Evolutionary conservation across 2,797 vertebrate species (phyloP).

Genomic region (Onychomys torridus): DNA sequence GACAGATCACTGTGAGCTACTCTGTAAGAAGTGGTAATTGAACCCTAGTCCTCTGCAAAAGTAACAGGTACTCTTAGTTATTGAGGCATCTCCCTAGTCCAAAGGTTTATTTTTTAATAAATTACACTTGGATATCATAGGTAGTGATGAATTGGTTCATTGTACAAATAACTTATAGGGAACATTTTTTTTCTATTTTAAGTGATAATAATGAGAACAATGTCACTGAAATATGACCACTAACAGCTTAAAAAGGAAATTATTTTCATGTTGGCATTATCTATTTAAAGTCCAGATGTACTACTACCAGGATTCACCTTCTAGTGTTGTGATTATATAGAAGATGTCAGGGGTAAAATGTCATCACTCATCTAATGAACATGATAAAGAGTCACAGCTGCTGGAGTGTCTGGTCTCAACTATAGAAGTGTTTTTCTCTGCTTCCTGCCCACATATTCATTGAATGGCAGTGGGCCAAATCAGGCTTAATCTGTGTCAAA

Average conservation of each 20-base stretch:
- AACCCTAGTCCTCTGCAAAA: neutral
- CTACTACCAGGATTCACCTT: neutral
- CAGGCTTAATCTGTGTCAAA: slow-evolving; percentile 29
- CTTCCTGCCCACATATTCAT: neutral
- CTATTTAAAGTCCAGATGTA: slow-evolving; percentile 1
- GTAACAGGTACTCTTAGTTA: neutral
- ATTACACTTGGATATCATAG: neutral
- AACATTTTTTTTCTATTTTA: neutral
- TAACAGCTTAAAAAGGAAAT: neutral
- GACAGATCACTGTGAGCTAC: neutral
- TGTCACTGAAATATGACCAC: neutral
- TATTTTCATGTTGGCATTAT: slow-evolving; percentile 11
- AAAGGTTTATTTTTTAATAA: neutral
- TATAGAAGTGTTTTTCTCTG: neutral
- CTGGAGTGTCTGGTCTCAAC: neutral
- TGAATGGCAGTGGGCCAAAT: slow-evolving; percentile 32
- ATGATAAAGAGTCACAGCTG: neutral
- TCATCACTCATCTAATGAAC: neutral
- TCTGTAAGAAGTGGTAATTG: too few species aligned
- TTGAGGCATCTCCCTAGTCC: neutral
- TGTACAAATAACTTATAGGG: neutral
- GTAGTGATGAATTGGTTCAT: neutral
- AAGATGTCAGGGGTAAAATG: neutral
- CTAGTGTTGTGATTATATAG: neutral
- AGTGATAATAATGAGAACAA: neutral